Evolutionary conservation across 64 coral and sea anemone species (phyloP).

Genomic region (Montipora cactus): DNA sequence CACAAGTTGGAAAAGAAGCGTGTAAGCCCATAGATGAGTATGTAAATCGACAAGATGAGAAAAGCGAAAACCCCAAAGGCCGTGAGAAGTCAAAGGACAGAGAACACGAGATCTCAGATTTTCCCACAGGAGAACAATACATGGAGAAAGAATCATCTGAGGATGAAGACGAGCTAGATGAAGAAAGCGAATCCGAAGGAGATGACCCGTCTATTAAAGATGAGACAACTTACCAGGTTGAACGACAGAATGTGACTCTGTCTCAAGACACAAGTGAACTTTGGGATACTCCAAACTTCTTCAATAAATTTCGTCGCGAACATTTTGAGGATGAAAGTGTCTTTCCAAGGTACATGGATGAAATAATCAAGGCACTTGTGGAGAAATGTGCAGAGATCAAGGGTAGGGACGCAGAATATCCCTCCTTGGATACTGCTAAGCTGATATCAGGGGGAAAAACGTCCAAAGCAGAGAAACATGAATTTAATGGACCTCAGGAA

Average conservation of each 20-base stretch:
- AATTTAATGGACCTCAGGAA: not conserved
- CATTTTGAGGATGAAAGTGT: constrained; percentile 59
- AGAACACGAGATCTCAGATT: not conserved
- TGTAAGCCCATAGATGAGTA: not conserved
- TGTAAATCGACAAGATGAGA: not conserved
- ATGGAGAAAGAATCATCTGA: not conserved
- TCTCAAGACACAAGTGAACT: not conserved
- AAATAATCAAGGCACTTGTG: constrained; percentile 76
- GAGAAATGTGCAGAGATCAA: constrained; percentile 58
- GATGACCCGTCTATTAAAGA: not conserved
- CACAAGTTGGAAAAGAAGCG: not conserved
- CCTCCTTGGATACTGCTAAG: constrained; percentile 8
- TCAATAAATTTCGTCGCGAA: constrained; percentile 23
- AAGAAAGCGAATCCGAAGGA: not conserved
- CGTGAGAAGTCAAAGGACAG: not conserved
- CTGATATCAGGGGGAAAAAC: not conserved
- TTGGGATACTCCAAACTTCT: not conserved
- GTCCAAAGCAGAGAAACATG: not conserved
- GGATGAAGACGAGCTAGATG: not conserved
- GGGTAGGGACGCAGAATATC: constrained; percentile 34
- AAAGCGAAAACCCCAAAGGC: not conserved
- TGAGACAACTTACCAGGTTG: not conserved
- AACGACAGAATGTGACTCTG: not conserved
- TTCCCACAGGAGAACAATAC: not conserved
- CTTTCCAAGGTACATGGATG: constrained; percentile 58